Evolutionary conservation across 1,140 invertebrate genomes (phyloP).

Genomic region (Drosophila nikananu): DNA sequence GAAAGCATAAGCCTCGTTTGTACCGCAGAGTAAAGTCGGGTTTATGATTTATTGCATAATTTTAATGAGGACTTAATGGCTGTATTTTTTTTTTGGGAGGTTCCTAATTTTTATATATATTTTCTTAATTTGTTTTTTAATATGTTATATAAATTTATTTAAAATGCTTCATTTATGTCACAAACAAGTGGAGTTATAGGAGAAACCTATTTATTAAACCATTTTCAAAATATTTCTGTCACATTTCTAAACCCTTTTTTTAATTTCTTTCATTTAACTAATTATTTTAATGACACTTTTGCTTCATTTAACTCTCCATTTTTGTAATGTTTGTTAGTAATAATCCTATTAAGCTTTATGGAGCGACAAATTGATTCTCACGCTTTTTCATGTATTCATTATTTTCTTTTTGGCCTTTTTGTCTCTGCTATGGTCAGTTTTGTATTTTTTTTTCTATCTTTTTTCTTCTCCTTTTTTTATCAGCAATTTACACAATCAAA

Average conservation of each 20-base stretch:
- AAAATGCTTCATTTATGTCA: background rate
- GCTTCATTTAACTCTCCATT: background rate
- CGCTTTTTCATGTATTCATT: conserved; percentile 21
- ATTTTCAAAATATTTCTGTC: background rate
- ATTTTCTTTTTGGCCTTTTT: background rate
- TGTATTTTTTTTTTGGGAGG: background rate
- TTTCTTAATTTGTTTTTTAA: background rate
- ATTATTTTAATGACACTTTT: background rate
- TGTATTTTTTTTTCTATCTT: background rate
- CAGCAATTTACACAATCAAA: conserved; percentile 32
- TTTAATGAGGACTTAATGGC: background rate
- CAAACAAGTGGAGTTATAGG: background rate
- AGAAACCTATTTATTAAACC: background rate
- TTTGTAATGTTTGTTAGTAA: background rate
- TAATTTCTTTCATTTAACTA: background rate
- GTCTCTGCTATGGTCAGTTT: background rate
- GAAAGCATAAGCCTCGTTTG: background rate
- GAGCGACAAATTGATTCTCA: conserved; percentile 22
- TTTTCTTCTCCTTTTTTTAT: background rate
- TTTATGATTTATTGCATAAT: no score
- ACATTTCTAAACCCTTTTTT: background rate
- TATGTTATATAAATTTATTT: background rate
- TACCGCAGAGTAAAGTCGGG: background rate
- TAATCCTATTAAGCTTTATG: conserved; percentile 24
- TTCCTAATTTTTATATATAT: background rate